Evolutionary conservation across 2,113 vertebrate species (phyloP).

Genomic region (Scalopus aquaticus): DNA sequence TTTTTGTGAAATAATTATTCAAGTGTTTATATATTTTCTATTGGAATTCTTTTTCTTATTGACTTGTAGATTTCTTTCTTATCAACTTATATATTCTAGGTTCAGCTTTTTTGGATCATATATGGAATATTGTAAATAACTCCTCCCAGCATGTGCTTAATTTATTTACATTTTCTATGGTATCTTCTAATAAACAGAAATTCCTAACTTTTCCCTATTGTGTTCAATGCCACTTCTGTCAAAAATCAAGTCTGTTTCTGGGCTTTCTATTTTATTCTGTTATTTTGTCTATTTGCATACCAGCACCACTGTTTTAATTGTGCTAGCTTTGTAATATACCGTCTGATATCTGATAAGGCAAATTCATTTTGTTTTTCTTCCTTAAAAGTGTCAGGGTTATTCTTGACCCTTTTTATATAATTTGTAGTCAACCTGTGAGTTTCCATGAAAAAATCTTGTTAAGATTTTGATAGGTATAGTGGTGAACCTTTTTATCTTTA

Average conservation of each 20-base stretch:
- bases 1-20: conserved; percentile 32
- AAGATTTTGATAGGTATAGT: not conserved
- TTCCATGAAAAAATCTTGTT: not conserved
- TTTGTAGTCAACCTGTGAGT: not conserved
- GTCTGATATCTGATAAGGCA: not conserved
- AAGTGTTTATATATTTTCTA: not conserved
- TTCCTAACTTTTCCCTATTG: not conserved
- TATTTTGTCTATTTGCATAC: not conserved
- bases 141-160: not conserved
- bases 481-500: not conserved
- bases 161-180: not conserved
- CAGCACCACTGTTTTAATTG: not conserved
- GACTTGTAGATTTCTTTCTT: not conserved
- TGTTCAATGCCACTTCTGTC: not conserved
- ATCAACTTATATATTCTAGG: not conserved
- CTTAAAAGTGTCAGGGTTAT: not conserved
- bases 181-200: not conserved
- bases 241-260: conserved; percentile 7
- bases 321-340: not conserved
- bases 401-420: not conserved
- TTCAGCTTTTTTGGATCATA: not conserved
- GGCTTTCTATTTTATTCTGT: not conserved
- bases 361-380: not conserved
- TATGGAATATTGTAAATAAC: not conserved
- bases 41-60: conserved; percentile 32